phyloP scores from a whole-genome alignment of 2,888 invertebrate genomes.

The Polydrusus tereticollis region DNA sequence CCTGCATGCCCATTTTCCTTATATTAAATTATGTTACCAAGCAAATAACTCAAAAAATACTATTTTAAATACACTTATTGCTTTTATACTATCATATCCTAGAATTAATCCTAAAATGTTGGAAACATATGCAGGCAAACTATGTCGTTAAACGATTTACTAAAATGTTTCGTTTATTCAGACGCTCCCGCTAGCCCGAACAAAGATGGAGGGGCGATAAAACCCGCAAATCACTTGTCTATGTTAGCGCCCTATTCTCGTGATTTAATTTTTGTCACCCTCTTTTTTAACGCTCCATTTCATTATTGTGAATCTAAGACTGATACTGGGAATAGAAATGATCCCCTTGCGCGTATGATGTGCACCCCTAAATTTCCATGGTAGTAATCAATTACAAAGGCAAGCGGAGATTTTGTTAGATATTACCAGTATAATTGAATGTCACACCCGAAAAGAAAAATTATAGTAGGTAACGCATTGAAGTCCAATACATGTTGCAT shows the following conservation, averaged over 20 bases:
- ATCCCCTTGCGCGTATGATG: not conserved
- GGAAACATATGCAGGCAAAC: not conserved
- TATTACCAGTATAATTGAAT: not conserved
- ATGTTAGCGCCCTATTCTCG: not conserved
- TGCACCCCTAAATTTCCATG: not conserved
- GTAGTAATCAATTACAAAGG: not conserved
- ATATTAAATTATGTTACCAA: too few species aligned
- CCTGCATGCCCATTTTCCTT: too few species aligned
- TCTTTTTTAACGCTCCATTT: constrained; percentile 22
- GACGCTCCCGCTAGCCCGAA: not conserved
- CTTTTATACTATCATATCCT: too few species aligned
- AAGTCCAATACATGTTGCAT: too few species aligned
- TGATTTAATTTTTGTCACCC: not conserved
- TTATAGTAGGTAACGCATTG: too few species aligned
- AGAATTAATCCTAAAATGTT: too few species aligned
- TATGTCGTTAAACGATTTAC: not conserved
- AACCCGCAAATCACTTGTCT: not conserved
- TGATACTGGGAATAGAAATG: constrained; percentile 3
- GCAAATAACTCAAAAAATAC: too few species aligned
- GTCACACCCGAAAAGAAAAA: too few species aligned
- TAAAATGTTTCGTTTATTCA: not conserved
- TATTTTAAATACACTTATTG: too few species aligned
- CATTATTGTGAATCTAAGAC: constrained; percentile 7
- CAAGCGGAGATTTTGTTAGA: not conserved
- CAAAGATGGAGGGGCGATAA: constrained; percentile 5